Evolutionary conservation across 2,888 invertebrate species (phyloP).

Genomic region (Orthonychiurus folsomi): DNA sequence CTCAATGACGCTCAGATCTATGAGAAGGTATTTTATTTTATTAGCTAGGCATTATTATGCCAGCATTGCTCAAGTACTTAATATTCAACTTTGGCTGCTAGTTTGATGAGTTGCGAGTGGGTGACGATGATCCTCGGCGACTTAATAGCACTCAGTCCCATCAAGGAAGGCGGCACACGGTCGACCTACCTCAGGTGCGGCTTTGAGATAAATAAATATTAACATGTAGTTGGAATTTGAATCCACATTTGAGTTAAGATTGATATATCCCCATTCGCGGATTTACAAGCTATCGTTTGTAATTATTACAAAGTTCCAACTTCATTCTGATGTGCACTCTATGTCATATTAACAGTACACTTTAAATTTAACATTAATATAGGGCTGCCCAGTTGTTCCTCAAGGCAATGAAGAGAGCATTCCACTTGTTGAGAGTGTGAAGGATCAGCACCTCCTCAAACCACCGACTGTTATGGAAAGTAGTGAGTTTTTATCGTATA

Average conservation of each 20-base stretch:
- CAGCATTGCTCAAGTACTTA: background rate
- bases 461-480: slow-evolving; percentile 79
- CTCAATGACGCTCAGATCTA: slow-evolving; percentile 52
- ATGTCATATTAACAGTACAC: background rate
- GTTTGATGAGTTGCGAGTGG: slow-evolving; percentile 39
- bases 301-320: background rate
- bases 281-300: too few species aligned
- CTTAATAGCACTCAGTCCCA: slow-evolving; percentile 33
- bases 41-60: background rate
- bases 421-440: slow-evolving; percentile 53
- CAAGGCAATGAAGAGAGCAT: slow-evolving; percentile 29
- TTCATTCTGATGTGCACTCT: background rate
- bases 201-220: too few species aligned
- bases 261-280: too few species aligned
- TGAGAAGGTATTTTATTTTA: slow-evolving; percentile 50
- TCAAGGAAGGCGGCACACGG: slow-evolving; percentile 39
- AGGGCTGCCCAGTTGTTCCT: slow-evolving; percentile 38
- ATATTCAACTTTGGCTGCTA: slow-evolving; percentile 12
- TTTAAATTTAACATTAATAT: slow-evolving; percentile 2
- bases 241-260: too few species aligned
- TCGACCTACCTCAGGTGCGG: slow-evolving; percentile 39
- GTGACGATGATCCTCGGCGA: slow-evolving; percentile 31
- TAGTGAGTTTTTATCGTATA: slow-evolving; percentile 49
- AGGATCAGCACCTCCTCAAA: slow-evolving; percentile 86
- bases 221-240: too few species aligned